These are phyloP conservation scores for Oostethus manadensis DNA, from an alignment of 2,113 vertebrate genomes.

Conservation along the genomic window DNA sequence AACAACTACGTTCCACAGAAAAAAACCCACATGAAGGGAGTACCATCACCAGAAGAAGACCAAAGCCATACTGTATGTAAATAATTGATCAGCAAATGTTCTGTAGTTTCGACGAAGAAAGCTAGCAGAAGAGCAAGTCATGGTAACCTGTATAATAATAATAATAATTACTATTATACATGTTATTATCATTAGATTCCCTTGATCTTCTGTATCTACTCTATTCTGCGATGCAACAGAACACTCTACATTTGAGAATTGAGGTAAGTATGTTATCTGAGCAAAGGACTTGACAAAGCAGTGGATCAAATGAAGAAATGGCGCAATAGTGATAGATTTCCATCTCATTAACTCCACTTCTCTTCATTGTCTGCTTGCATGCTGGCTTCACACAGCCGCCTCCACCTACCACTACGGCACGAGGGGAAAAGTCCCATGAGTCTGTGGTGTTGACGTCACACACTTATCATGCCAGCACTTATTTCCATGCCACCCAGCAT, in stretches of 20 bases:
- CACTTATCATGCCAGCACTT: constrained; percentile 34
- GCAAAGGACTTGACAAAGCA: background rate
- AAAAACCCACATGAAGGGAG: no score
- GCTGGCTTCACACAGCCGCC: constrained; percentile 34
- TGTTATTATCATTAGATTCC: no score
- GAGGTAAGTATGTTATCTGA: background rate
- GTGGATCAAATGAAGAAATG: background rate
- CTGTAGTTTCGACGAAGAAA: background rate
- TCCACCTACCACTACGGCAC: constrained; percentile 29
- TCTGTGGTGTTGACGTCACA: constrained; percentile 32
- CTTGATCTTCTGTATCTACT: no score
- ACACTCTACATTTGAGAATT: background rate
- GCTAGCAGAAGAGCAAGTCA: background rate
- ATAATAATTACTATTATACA: no score
- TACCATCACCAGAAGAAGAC: no score
- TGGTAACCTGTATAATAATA: no score
- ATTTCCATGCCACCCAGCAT: constrained; percentile 50
- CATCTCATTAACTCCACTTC: background rate
- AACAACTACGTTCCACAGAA: no score
- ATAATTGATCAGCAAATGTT: no score
- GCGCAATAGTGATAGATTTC: background rate
- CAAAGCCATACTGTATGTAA: no score
- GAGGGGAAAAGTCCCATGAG: constrained; percentile 42
- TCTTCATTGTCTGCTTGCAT: constrained; percentile 17
- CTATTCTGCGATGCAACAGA: no score